Evolutionary conservation across 1,140 invertebrate species (phyloP), one percentile per base, ranked within the genome.

Genomic region (Nautilus pompilius): DNA sequence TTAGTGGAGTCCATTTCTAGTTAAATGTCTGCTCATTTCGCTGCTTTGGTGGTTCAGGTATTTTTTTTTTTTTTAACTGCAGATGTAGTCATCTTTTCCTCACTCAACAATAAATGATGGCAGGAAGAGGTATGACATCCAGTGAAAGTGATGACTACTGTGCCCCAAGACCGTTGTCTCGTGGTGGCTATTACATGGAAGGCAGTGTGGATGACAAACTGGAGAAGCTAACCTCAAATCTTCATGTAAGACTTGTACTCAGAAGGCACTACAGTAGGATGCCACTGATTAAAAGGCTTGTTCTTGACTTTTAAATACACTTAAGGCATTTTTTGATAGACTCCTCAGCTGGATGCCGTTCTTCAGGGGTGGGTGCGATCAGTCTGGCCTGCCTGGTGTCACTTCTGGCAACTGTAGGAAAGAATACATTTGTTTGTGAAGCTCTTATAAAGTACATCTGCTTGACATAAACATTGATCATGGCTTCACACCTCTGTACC

Each of bases 101-200:
- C n/a, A n/a, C n/a, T n/a, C n/a, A n/a, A n/a, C n/a, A n/a, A n/a
- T n/a, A n/a, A n/a, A n/a, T n/a, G n/a, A n/a, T n/a, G n/a, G n/a
- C n/a, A n/a, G n/a, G 49, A 28, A 53, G 24, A 53, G 15, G 26
- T 20, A 13, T 53, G 20, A 24, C 49, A 24, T 53, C 49, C 17
- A 53, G 49, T 53, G 49, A 53, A 28, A 53, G 49, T 28, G 49
- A 53, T 26, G 49, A 53, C 29, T 53, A 24, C 20, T 53, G 29
- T 26, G 49, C 26, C n/a, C 22, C n/a, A 0, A 22, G 22, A 0
- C 8, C 10, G 10, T 53, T 28, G 6, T 13, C 15, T 28, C 49
- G 29, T 26, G 49, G 49, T 20, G 20, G 5, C 6, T 6, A 6
- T 15, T 1, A 28, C n/a, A 26, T 15, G 5, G 29, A 24, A 8